phyloP scores from a whole-genome alignment of 2,113 vertebrate genomes.

The Anthoscopus minutus region DNA sequence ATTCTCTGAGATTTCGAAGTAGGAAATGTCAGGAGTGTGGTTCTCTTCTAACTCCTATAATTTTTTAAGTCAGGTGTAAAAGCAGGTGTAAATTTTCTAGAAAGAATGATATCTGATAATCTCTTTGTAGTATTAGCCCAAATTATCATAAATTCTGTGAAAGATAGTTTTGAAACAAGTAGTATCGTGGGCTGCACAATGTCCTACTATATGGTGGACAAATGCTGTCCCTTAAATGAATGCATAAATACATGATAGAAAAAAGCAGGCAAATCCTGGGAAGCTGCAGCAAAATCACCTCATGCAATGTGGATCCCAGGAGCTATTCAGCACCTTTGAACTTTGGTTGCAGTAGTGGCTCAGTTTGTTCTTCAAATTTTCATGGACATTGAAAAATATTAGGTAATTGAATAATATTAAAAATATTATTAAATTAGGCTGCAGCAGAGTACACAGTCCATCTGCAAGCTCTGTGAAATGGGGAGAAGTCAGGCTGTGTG shows the following conservation, averaged over 20 bases:
- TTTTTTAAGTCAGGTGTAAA: background rate
- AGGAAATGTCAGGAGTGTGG: background rate
- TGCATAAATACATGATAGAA: background rate
- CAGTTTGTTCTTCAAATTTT: background rate
- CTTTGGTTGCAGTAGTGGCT: background rate
- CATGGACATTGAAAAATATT: background rate
- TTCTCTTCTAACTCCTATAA: background rate
- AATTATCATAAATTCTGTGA: background rate
- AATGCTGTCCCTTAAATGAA: background rate
- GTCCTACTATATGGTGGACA: background rate
- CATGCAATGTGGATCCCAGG: background rate
- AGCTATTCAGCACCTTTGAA: background rate
- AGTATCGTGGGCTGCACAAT: background rate
- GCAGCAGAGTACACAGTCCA: background rate
- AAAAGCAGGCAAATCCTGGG: background rate
- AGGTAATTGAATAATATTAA: too few relatives aligned
- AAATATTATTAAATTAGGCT: background rate
- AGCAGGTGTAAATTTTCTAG: background rate
- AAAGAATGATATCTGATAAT: background rate
- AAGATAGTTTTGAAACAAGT: background rate
- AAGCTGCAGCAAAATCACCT: background rate
- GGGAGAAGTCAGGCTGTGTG: background rate
- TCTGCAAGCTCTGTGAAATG: background rate
- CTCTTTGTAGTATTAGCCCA: background rate
- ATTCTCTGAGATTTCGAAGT: background rate